phyloP scores from a whole-genome alignment of 2,888 invertebrate species.

The Cheilosia scutellata region DNA sequence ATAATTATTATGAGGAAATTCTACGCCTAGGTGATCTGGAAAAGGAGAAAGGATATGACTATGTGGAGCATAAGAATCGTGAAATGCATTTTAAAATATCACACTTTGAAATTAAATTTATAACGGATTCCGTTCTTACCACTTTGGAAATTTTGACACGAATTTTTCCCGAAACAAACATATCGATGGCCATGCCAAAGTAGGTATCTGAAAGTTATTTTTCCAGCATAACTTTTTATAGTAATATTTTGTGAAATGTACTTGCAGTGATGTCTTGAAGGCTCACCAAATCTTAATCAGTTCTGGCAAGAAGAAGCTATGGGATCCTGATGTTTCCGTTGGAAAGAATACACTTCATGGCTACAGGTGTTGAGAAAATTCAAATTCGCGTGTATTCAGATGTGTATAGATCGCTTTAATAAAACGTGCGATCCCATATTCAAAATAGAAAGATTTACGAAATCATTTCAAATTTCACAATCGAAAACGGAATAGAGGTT shows the following conservation, averaged over 20 bases:
- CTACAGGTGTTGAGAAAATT: not conserved
- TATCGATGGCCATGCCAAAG: slow-evolving; percentile 22
- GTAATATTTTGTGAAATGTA: not conserved
- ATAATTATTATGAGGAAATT: slow-evolving; percentile 58
- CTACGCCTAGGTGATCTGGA: slow-evolving; percentile 42
- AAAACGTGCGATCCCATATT: too few species aligned
- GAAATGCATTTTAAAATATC: slow-evolving; percentile 30
- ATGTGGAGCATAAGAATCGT: slow-evolving; percentile 35
- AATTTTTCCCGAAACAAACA: slow-evolving; percentile 45
- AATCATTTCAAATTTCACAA: too few species aligned
- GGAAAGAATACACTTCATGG: not conserved
- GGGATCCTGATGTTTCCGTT: slow-evolving; percentile 33
- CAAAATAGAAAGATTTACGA: too few species aligned
- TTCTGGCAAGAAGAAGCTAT: slow-evolving; percentile 17
- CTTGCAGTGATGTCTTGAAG: slow-evolving; percentile 30
- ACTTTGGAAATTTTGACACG: slow-evolving; percentile 42
- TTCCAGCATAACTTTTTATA: too few species aligned
- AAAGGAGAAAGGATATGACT: slow-evolving; percentile 5
- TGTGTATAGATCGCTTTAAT: too few species aligned
- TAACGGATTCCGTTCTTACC: slow-evolving; percentile 35
- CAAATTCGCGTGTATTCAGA: too few species aligned
- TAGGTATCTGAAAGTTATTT: not conserved
- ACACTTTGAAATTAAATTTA: slow-evolving; percentile 52
- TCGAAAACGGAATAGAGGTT: too few species aligned
- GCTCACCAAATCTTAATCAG: slow-evolving; percentile 33